Evolutionary conservation across 2,797 vertebrate species (phyloP), one percentile per base, ranked within the genome.

Genomic region (Sciaenops ocellatus): DNA sequence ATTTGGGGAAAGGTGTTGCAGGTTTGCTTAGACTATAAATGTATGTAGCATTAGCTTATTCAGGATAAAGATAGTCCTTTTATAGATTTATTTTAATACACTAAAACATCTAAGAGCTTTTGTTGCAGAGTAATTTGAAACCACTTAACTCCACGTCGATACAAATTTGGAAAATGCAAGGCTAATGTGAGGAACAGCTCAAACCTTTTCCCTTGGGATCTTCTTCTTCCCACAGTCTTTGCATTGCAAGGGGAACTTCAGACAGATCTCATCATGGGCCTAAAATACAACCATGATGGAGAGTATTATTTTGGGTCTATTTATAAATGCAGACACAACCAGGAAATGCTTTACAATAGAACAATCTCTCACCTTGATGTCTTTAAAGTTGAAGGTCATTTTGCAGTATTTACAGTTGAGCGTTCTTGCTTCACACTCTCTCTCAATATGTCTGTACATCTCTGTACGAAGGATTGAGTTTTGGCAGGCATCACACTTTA

Each of bases 221-320:
- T 96, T 99, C 91, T 96, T 98, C 86, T 97, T 97, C 50, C 97
- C 97, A 3, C 98, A 99, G 87, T 97, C 96, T 17, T 98, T 97
- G 9, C 98, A 99, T 26, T 96, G 96, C 92, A 99, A 85, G 0
- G 98, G 98, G 52, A 97, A 97, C 80, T 97, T 97, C 26, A 94
- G 93, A 82, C 98, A 99, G 75, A 97, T 94, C 22, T 97, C 96
- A 2, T 97, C 96, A 18, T 99, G 98, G 0, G 96, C 97, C 98
- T 99, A 73, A 26, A 84, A 85, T 15, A 79, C 18, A 38, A 87
- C 0, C 0, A 34, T 6, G 41, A 51, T 13, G 38, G 41, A 38
- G 24, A 73, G 44, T 46, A 55, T 2, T 34, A 73, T 54, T 65
- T 9, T 22, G 1, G 34, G 11, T 44, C 4, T 13, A 30, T 66